phyloP scores from a whole-genome alignment of 2,888 invertebrate genomes.

The Rambutsinella grinnellia region DNA sequence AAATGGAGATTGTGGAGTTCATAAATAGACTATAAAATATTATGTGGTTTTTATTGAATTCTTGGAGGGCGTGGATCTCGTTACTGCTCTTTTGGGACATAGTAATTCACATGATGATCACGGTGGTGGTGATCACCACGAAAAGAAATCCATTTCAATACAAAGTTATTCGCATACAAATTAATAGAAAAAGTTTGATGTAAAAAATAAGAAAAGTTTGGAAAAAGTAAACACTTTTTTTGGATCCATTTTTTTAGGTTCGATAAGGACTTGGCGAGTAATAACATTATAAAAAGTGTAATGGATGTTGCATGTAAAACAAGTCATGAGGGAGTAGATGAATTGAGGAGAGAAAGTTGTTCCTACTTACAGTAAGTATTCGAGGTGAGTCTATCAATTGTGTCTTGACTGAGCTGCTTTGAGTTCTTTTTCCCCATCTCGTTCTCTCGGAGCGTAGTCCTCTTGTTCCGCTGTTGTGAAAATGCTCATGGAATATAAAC shows the following conservation, averaged over 20 bases:
- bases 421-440: constrained; percentile 95
- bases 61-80: too few species aligned
- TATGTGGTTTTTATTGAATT: too few species aligned
- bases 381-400: constrained; percentile 90
- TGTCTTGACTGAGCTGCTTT: constrained; percentile 95
- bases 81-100: too few species aligned
- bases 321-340: constrained; percentile 7
- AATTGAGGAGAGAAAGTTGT: constrained; percentile 7
- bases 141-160: too few species aligned
- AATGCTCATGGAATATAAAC: constrained; percentile 52
- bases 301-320: constrained; percentile 46
- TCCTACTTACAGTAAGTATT: constrained; percentile 96
- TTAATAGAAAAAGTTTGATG: too few species aligned
- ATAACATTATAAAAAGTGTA: constrained; percentile 25
- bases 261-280: background rate
- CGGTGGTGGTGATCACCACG: too few species aligned
- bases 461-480: constrained; percentile 35
- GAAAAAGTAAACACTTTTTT: constrained; percentile 34
- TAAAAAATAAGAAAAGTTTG: too few species aligned
- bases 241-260: background rate
- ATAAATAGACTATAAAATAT: too few species aligned
- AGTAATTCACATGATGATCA: too few species aligned
- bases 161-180: too few species aligned
- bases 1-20: too few species aligned
- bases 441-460: constrained; percentile 54